Percentiles rank a stretch among this genome's conserved stretches.
phyloP scores from a whole-genome alignment of 1,140 invertebrate genomes.

The Argopecten irradians region DNA sequence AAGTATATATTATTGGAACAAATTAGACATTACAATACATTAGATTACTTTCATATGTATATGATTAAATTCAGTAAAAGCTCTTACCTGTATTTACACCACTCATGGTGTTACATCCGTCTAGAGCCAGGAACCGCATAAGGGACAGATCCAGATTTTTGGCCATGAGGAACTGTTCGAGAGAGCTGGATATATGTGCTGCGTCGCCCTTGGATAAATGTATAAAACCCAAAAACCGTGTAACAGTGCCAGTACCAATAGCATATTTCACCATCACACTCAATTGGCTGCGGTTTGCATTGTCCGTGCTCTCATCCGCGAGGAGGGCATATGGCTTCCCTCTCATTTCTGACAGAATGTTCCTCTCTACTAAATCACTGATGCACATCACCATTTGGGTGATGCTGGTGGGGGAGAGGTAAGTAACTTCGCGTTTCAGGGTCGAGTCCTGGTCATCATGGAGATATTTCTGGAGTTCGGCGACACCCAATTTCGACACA shows the following conservation, averaged over 20 bases:
- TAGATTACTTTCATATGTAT: too few species aligned
- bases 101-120: constrained; percentile 42
- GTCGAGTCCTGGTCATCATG: too few species aligned
- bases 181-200: background rate
- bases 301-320: constrained; percentile 26
- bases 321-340: background rate
- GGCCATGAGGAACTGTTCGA: constrained; percentile 3
- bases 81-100: constrained; percentile 28
- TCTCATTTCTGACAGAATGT: background rate
- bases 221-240: background rate
- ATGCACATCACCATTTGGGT: background rate
- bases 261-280: background rate
- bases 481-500: background rate
- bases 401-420: background rate
- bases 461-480: background rate
- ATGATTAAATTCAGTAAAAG: too few species aligned
- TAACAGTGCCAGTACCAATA: background rate
- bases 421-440: background rate
- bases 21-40: too few species aligned
- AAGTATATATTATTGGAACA: too few species aligned
- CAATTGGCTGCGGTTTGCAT: background rate
- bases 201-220: background rate
- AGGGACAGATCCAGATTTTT: background rate
- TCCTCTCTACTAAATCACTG: background rate
- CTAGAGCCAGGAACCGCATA: constrained; percentile 23